phyloP scores from a whole-genome alignment of 2,797 vertebrate species.

The Australoheros facetus region DNA sequence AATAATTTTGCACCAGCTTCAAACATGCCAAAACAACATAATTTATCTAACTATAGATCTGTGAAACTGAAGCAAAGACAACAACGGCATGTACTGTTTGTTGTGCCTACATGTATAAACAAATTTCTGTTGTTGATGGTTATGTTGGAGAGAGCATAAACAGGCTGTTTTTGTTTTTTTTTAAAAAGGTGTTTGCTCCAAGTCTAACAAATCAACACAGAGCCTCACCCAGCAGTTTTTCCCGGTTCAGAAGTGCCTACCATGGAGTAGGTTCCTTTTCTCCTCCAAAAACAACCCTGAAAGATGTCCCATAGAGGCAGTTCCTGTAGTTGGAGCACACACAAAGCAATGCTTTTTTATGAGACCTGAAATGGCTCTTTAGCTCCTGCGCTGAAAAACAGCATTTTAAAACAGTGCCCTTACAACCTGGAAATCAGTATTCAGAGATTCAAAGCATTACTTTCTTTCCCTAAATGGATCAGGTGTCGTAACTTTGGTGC shows the following conservation, averaged over 20 bases:
- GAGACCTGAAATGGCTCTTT: background rate
- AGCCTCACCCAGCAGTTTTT: background rate
- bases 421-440: background rate
- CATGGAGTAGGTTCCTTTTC: background rate
- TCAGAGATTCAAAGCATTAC: background rate
- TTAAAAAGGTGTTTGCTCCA: background rate
- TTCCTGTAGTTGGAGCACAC: background rate
- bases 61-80: background rate
- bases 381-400: background rate
- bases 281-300: conserved; percentile 2
- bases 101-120: background rate
- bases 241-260: background rate
- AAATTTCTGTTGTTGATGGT: background rate
- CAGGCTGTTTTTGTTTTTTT: background rate
- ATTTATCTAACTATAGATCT: background rate
- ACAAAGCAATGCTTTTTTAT: background rate
- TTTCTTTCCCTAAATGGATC: background rate
- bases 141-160: no score
- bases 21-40: background rate
- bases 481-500: background rate
- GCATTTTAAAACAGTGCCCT: background rate
- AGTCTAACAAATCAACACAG: background rate
- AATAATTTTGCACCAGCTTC: background rate
- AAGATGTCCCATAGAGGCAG: background rate
- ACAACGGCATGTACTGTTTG: background rate